Evolutionary conservation across 2,797 vertebrate species (phyloP).

Genomic region (Mormyrops boulengeri): DNA sequence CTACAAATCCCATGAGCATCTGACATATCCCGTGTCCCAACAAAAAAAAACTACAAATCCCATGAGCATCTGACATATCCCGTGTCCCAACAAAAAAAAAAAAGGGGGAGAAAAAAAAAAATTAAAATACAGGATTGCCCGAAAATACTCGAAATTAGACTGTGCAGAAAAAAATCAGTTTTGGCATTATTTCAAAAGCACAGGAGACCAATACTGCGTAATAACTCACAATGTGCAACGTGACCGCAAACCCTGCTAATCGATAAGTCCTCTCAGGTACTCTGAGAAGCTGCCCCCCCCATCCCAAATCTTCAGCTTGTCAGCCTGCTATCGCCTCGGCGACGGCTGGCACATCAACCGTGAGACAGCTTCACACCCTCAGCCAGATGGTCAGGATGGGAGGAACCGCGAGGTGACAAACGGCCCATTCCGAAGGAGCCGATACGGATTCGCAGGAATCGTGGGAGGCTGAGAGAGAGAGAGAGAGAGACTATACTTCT

Average conservation of each 20-base stretch:
- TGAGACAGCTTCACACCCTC: neutral
- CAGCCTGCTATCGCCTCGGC: neutral
- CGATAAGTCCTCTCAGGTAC: neutral
- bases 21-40: no score
- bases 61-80: no score
- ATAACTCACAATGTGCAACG: neutral
- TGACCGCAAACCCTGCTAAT: neutral
- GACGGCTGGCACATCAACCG: neutral
- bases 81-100: neutral
- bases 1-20: no score
- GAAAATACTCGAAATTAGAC: neutral
- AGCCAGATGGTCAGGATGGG: neutral
- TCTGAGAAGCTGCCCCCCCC: neutral
- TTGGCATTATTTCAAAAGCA: neutral
- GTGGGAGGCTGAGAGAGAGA: neutral
- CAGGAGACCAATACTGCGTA: neutral
- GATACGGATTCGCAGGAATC: neutral
- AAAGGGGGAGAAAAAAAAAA: rapidly evolving
- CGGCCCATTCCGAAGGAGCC: neutral
- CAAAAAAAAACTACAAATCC: no score
- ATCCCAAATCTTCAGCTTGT: neutral
- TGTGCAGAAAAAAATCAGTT: neutral
- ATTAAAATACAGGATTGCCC: neutral
- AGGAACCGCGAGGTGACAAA: neutral
- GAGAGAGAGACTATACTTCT: neutral